A percentile compares a stretch with the other conserved stretches of the same genome.
Conservation (phyloP, 2,113 vertebrate genomes). For the Xiphophorus maculatus region DNA sequence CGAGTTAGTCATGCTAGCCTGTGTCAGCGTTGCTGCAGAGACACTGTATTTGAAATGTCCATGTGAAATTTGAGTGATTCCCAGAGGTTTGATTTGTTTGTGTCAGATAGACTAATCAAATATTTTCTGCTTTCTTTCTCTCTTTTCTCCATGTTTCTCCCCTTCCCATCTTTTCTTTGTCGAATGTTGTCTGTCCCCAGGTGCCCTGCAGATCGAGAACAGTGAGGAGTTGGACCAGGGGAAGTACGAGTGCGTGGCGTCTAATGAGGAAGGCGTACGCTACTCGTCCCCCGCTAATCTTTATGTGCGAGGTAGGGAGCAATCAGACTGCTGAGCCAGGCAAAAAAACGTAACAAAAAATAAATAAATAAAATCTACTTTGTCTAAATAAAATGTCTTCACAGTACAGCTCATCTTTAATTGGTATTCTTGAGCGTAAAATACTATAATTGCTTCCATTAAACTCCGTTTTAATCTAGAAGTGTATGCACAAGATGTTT, state of each 20-base stretch:
- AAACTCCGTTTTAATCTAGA: conserved; percentile 38
- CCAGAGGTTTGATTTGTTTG: conserved; percentile 52
- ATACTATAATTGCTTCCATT: conserved; percentile 56
- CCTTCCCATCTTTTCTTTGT: conserved; percentile 38
- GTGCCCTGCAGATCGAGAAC: conserved; percentile 98
- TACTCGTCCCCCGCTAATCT: conserved; percentile 98
- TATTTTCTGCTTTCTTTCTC: conserved; percentile 44
- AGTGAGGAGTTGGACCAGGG: conserved; percentile 99
- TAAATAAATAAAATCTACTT: conserved; percentile 28
- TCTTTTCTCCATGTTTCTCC: conserved; percentile 24
- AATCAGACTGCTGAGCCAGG: conserved; percentile 68
- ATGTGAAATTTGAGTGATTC: conserved; percentile 49
- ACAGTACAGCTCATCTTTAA: conserved; percentile 58
- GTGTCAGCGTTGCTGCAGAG: conserved; percentile 33
- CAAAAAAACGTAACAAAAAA: conserved; percentile 13
- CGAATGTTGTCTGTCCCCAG: conserved; percentile 77
- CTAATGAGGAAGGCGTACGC: conserved; percentile 95
- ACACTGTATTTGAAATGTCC: conserved; percentile 23
- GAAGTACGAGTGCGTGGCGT: conserved; percentile 98
- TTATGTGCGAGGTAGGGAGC: conserved; percentile 99
- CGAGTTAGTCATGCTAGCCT: conserved; percentile 35
- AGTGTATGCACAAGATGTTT: conserved; percentile 59
- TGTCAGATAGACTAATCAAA: conserved; percentile 62
- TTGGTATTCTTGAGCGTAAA: conserved; percentile 61
- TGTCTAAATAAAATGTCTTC: conserved; percentile 47